phyloP scores from a whole-genome alignment of 1,140 invertebrate genomes.

The Drosophila ogumai region DNA sequence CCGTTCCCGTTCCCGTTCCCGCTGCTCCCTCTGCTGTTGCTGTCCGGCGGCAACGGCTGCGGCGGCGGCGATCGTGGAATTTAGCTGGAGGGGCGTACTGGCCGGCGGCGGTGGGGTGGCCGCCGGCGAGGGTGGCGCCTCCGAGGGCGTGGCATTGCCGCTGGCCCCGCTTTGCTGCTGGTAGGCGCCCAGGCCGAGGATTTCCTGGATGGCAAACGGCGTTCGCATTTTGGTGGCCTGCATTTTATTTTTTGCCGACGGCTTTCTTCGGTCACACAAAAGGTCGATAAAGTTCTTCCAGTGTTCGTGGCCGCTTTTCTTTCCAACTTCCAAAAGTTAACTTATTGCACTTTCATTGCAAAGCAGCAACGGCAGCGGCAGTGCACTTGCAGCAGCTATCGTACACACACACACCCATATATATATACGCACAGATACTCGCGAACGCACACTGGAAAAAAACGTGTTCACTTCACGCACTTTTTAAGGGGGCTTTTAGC shows the following conservation, averaged over 20 bases:
- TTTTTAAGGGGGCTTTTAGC: neutral
- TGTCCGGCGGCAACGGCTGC: constrained; percentile 46
- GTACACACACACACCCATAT: neutral
- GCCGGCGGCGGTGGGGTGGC: constrained; percentile 72
- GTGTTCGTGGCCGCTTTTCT: neutral
- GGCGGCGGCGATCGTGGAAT: constrained; percentile 28
- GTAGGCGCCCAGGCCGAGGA: constrained; percentile 90
- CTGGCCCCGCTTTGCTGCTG: constrained; percentile 60
- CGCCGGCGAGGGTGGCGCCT: constrained; percentile 65
- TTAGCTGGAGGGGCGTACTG: constrained; percentile 35
- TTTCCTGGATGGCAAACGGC: constrained; percentile 96
- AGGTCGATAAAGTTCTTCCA: constrained; percentile 1
- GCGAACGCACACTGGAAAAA: constrained; percentile 22
- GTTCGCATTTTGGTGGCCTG: constrained; percentile 87
- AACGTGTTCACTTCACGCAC: constrained; percentile 12
- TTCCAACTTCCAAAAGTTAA: constrained; percentile 10
- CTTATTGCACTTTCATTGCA: constrained; percentile 20
- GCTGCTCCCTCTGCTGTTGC: constrained; percentile 43
- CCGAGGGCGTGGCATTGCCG: constrained; percentile 66
- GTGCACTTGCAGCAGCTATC: neutral
- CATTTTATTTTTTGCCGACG: constrained; percentile 72
- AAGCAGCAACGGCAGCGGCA: neutral
- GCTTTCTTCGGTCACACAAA: constrained; percentile 19
- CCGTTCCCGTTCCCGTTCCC: constrained; percentile 25
- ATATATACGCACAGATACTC: neutral